Evolutionary conservation across 2,888 invertebrate genomes (phyloP).

Genomic region (Parnassius glacialis): DNA sequence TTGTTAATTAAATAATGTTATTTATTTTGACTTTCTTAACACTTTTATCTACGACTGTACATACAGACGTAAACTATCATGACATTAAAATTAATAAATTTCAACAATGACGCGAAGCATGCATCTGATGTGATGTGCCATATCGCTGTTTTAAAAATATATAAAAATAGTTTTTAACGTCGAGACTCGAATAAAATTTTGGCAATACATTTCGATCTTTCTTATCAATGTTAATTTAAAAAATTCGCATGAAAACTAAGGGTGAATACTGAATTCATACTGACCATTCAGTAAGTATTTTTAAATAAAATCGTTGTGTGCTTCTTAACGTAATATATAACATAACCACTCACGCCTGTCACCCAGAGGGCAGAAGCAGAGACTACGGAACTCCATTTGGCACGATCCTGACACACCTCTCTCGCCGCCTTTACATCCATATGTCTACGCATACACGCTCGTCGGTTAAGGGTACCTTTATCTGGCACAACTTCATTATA

Average conservation of each 20-base stretch:
- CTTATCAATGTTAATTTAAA: conserved; percentile 2
- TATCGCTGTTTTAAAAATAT: conserved; percentile 57
- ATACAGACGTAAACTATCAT: conserved; percentile 52
- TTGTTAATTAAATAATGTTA: conserved; percentile 10
- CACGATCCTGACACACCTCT: no score
- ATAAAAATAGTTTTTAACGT: conserved; percentile 40
- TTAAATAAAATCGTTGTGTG: no score
- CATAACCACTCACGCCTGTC: no score
- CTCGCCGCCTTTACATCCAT: no score
- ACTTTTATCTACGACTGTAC: conserved; percentile 41
- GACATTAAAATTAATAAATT: conserved; percentile 49
- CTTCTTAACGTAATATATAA: no score
- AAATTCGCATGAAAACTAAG: conserved; percentile 3
- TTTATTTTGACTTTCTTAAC: conserved; percentile 10
- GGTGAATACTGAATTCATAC: conserved; percentile 7
- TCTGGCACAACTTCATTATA: no score
- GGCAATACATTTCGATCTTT: conserved; percentile 26
- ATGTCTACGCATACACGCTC: no score
- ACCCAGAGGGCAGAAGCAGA: no score
- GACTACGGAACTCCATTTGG: no score
- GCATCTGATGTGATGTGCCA: conserved; percentile 77
- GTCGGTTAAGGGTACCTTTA: no score
- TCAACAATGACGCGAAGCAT: conserved; percentile 33
- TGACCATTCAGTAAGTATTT: no score
- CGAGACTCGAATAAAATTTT: conserved; percentile 57